Evolutionary conservation across 1,140 invertebrate species (phyloP).

Genomic region (Drosophila nikananu): DNA sequence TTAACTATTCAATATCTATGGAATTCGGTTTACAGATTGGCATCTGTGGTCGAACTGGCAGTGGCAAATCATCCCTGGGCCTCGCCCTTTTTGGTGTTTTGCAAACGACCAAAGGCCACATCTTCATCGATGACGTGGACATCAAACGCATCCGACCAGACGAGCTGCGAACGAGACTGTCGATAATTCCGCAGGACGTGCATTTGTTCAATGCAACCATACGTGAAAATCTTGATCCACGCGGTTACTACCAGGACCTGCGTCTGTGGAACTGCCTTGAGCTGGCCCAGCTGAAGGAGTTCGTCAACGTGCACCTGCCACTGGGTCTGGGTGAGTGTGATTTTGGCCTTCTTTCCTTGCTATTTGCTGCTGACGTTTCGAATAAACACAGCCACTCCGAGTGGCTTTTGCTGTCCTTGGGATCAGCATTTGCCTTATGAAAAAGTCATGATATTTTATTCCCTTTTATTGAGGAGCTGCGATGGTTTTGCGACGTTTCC

Average conservation of each 20-base stretch:
- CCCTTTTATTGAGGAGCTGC: slow-evolving; percentile 12
- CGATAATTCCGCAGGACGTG: slow-evolving; percentile 96
- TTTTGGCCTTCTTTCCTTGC: background rate
- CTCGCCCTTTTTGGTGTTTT: slow-evolving; percentile 90
- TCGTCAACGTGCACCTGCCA: slow-evolving; percentile 88
- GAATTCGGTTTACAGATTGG: slow-evolving; percentile 87
- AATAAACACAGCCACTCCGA: slow-evolving; percentile 32
- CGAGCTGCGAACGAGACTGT: slow-evolving; percentile 91
- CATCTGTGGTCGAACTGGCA: slow-evolving; percentile 92
- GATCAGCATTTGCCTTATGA: slow-evolving; percentile 53
- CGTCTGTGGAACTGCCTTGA: slow-evolving; percentile 90
- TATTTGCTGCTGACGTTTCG: slow-evolving; percentile 15
- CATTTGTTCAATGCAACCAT: slow-evolving; percentile 96
- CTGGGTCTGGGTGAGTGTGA: slow-evolving; percentile 88
- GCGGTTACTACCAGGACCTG: slow-evolving; percentile 89
- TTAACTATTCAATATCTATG: slow-evolving; percentile 9
- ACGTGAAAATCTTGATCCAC: slow-evolving; percentile 96
- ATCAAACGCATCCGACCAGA: slow-evolving; percentile 89
- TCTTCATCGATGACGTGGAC: slow-evolving; percentile 90
- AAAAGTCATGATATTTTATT: slow-evolving; percentile 70
- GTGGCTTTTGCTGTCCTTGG: slow-evolving; percentile 36
- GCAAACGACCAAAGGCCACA: slow-evolving; percentile 88
- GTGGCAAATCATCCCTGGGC: slow-evolving; percentile 92
- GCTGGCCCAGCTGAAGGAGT: slow-evolving; percentile 90
- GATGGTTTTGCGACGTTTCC: background rate